Conservation (phyloP, 2,797 vertebrate genomes). For the Pelodytes ibericus region DNA sequence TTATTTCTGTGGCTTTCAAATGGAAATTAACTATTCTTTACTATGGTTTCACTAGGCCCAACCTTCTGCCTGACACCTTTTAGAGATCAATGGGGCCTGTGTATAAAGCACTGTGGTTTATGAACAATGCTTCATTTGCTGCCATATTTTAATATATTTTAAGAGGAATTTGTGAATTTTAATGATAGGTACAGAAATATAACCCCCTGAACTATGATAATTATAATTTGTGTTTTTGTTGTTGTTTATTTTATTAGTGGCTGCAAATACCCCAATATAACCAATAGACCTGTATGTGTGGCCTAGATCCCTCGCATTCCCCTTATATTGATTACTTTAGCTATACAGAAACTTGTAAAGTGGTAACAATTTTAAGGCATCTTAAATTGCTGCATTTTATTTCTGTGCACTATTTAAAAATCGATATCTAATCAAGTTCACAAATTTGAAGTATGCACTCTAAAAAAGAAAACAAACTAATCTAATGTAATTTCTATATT, state of each 20-base stretch:
- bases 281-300: background rate
- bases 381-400: constrained; percentile 6
- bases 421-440: constrained; percentile 9
- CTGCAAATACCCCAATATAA: background rate
- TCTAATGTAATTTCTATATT: background rate
- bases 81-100: too few species aligned
- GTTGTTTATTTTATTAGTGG: background rate
- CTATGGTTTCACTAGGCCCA: too few species aligned
- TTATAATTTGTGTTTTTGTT: too few species aligned
- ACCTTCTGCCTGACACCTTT: too few species aligned
- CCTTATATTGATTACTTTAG: background rate
- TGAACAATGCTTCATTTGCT: too few species aligned
- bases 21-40: too few species aligned
- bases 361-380: background rate
- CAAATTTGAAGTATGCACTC: background rate
- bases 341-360: background rate
- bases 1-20: too few species aligned
- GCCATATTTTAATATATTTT: too few species aligned
- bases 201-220: too few species aligned
- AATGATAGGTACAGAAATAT: too few species aligned
- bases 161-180: too few species aligned
- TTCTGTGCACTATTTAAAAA: constrained; percentile 14
- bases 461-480: background rate
- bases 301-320: background rate
- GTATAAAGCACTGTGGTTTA: too few species aligned